These are phyloP conservation scores for Poecilia picta DNA, from an alignment of 2,797 vertebrate genomes.

Conservation along the genomic window DNA sequence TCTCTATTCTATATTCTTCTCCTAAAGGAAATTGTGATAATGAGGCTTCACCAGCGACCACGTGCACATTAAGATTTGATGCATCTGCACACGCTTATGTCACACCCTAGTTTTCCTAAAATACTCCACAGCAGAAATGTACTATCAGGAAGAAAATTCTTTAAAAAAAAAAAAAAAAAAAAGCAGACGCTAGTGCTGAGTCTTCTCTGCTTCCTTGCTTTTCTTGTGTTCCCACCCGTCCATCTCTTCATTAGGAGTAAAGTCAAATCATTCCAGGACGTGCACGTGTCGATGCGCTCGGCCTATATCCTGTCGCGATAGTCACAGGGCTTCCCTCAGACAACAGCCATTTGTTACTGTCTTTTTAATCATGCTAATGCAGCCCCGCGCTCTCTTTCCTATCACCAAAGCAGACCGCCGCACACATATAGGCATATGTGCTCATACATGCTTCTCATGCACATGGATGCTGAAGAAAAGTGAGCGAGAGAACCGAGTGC, in stretches of 20 bases:
- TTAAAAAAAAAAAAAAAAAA: slow-evolving; percentile 8
- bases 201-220: slow-evolving; percentile 6
- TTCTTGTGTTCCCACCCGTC: slow-evolving; percentile 23
- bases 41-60: slow-evolving; percentile 70
- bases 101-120: slow-evolving; percentile 9
- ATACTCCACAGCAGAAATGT: slow-evolving; percentile 32
- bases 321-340: slow-evolving; percentile 67
- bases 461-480: slow-evolving; percentile 43
- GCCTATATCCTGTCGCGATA: slow-evolving; percentile 66
- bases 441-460: slow-evolving; percentile 18
- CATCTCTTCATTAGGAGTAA: slow-evolving; percentile 27
- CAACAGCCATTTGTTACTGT: slow-evolving; percentile 79
- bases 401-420: slow-evolving; percentile 43
- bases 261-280: slow-evolving; percentile 36
- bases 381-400: slow-evolving; percentile 26
- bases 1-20: slow-evolving; percentile 63
- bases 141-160: slow-evolving; percentile 7
- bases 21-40: slow-evolving; percentile 78
- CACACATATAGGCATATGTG: slow-evolving; percentile 15
- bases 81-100: slow-evolving; percentile 34
- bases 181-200: slow-evolving; percentile 6
- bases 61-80: slow-evolving; percentile 77
- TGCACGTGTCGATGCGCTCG: slow-evolving; percentile 51
- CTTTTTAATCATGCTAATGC: slow-evolving; percentile 83
- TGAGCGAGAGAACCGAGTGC: slow-evolving; percentile 67